phyloP scores from a whole-genome alignment of 2,797 vertebrate species.

The Sebastes aleutianus region DNA sequence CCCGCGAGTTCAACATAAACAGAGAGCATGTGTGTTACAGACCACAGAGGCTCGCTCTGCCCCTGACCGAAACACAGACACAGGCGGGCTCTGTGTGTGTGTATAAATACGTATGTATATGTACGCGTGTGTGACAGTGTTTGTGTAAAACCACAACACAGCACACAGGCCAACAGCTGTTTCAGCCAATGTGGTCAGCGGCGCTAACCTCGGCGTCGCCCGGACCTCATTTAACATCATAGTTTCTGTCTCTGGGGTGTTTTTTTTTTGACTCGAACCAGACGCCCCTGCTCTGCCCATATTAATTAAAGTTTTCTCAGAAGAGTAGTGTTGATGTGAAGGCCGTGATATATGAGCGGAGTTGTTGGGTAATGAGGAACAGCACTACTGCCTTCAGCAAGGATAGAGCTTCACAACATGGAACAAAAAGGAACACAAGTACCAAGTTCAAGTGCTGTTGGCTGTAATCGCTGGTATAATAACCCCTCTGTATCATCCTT shows the following conservation, averaged over 20 bases:
- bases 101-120: slow-evolving; percentile 37
- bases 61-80: slow-evolving; percentile 51
- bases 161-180: slow-evolving; percentile 58
- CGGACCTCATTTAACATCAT: slow-evolving; percentile 48
- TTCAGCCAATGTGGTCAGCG: slow-evolving; percentile 55
- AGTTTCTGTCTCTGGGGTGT: slow-evolving; percentile 42
- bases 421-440: neutral
- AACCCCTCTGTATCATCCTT: neutral
- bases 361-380: slow-evolving; percentile 10
- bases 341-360: slow-evolving; percentile 14
- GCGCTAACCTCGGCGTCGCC: slow-evolving; percentile 43
- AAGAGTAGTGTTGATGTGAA: slow-evolving; percentile 27
- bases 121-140: slow-evolving; percentile 50
- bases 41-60: slow-evolving; percentile 55
- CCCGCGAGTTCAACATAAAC: slow-evolving; percentile 63
- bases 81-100: slow-evolving; percentile 24
- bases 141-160: slow-evolving; percentile 73
- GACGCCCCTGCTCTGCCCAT: slow-evolving; percentile 43
- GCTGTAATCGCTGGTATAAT: neutral
- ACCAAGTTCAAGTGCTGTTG: neutral
- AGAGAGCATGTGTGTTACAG: slow-evolving; percentile 64
- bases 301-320: slow-evolving; percentile 59
- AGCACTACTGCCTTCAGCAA: slow-evolving; percentile 20
- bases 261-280: slow-evolving; percentile 31
- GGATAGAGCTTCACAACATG: neutral